Percentiles rank a stretch among this genome's conserved stretches.
These are phyloP conservation scores for Stichopus horrens DNA, from an alignment of 53 echinoderm and acorn worm species.

Conservation along the genomic window DNA sequence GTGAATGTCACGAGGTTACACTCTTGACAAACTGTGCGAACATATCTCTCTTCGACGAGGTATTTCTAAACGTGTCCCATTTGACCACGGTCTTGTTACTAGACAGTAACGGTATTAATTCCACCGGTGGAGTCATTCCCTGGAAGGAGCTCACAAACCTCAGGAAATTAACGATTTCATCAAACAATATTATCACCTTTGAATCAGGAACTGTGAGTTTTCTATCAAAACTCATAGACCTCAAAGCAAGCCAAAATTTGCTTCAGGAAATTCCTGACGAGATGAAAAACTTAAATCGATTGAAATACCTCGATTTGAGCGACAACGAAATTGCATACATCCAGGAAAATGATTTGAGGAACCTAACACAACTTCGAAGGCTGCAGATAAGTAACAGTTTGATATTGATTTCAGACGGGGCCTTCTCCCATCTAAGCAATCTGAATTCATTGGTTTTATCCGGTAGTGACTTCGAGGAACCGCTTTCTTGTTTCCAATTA, in stretches of 20 bases:
- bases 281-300: not conserved
- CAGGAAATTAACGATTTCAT: not conserved
- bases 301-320: slow-evolving; percentile 34
- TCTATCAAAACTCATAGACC: not conserved
- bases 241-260: slow-evolving; percentile 1
- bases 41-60: not conserved
- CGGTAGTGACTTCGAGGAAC: not conserved
- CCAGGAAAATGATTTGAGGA: not conserved
- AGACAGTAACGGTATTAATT: not conserved
- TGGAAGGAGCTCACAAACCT: not conserved
- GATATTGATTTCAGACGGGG: not conserved
- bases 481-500: not conserved
- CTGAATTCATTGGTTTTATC: not conserved
- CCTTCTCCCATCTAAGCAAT: not conserved
- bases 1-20: slow-evolving; percentile 13
- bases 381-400: slow-evolving; percentile 4
- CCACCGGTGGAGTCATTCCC: not conserved
- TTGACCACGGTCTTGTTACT: not conserved
- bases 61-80: not conserved
- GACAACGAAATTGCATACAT: not conserved
- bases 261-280: slow-evolving; percentile 5
- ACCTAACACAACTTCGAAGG: not conserved
- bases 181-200: not conserved
- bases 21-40: slow-evolving; percentile 17
- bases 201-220: not conserved